phyloP scores from a whole-genome alignment of 2,888 invertebrate species.

The Archips crataeganus region DNA sequence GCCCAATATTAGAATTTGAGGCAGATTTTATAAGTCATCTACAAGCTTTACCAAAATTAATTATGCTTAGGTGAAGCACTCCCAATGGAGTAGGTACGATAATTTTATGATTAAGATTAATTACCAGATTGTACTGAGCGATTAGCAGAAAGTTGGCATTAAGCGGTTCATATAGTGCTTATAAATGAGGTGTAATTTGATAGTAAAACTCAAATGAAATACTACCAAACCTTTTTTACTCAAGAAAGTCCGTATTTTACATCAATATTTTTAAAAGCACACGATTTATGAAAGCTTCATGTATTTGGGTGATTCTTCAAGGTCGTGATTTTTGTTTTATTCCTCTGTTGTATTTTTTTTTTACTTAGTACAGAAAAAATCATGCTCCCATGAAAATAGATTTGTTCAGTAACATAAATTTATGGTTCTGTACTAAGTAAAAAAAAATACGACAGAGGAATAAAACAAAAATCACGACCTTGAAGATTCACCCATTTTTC shows the following conservation, averaged over 20 bases:
- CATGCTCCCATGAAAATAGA: no score
- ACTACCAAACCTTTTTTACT: neutral
- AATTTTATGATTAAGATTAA: slow-evolving; percentile 21
- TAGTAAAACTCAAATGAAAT: neutral
- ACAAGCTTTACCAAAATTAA: slow-evolving; percentile 19
- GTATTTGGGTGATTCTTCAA: no score
- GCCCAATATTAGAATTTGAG: slow-evolving; percentile 23
- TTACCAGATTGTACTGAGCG: neutral
- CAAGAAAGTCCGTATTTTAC: neutral
- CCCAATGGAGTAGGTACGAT: neutral
- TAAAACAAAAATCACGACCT: no score
- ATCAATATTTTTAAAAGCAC: neutral
- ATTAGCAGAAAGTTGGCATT: neutral
- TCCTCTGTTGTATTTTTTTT: no score
- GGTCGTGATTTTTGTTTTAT: no score
- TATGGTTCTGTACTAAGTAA: no score
- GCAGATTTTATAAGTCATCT: slow-evolving; percentile 15
- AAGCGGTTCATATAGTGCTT: neutral
- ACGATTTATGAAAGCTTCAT: neutral
- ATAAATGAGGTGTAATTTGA: no score
- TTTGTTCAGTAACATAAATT: no score
- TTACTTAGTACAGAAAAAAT: no score
- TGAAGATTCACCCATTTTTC: no score
- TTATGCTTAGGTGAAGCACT: neutral
- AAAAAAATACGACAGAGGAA: no score